Conservation (phyloP, 1,140 invertebrate species). For the Neoseiulus cucumeris region DNA sequence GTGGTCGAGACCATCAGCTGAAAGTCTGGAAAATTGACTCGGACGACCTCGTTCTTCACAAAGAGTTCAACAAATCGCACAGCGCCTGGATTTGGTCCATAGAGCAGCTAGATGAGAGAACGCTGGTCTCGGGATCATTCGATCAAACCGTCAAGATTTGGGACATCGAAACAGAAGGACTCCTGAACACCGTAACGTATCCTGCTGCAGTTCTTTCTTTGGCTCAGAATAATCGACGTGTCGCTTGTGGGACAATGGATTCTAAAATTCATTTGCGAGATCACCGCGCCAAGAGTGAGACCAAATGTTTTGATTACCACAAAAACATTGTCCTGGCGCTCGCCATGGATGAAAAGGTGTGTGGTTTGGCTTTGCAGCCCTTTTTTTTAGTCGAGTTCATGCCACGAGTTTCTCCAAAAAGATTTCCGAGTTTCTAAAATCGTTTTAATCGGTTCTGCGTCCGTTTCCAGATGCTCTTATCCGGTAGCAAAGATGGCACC, state of each 20-base stretch:
- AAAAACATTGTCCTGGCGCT: not conserved
- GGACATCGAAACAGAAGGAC: not conserved
- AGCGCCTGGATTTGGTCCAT: conserved; percentile 3
- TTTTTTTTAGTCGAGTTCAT: no score
- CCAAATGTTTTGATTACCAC: not conserved
- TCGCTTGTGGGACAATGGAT: not conserved
- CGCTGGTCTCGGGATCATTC: not conserved
- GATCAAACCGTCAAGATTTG: conserved; percentile 1
- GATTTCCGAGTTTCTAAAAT: no score
- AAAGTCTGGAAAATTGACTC: not conserved
- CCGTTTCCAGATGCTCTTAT: not conserved
- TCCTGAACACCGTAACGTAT: not conserved
- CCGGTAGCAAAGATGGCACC: conserved; percentile 4
- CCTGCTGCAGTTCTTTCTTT: not conserved
- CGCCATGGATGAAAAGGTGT: not conserved
- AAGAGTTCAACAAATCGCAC: not conserved
- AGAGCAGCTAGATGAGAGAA: not conserved
- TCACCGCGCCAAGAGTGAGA: not conserved
- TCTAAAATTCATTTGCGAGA: not conserved
- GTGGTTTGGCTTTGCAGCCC: not conserved
- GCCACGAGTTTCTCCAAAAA: no score
- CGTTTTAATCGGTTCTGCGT: not conserved
- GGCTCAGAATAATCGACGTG: not conserved
- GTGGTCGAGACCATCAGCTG: not conserved
- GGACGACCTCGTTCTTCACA: not conserved